Evolutionary conservation across 2,797 vertebrate genomes (phyloP), one percentile per base, ranked within the genome.

Genomic region (Galago senegalensis): DNA sequence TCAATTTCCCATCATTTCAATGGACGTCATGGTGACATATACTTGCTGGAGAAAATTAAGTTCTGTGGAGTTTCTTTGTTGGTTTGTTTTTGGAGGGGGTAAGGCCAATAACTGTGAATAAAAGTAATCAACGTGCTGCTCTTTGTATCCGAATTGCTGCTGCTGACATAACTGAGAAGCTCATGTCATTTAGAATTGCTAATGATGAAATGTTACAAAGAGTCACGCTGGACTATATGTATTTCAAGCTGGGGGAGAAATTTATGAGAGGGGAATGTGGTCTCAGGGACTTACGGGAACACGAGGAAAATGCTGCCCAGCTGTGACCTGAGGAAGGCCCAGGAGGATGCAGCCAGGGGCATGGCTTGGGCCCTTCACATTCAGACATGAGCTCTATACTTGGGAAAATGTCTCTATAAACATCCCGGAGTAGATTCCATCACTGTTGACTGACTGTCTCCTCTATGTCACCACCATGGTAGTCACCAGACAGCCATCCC

Each of bases 51-150:
- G 85, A 85, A 95, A 73, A 56, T 34, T 3, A 83, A 95, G 34
- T 67, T 60, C 43, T 0, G 3, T 34, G 53, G 7, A 1, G 40
- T 43, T 58, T 40, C 5, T 40, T 43, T 72, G 18, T n/a, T 43
- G 69, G 31, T 67, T 49, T 40, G 23, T 67, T 34, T n/a, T 73
- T 5, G 17, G 14, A 23, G 67, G 58, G 43, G 29, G 34, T 16
- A 11, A 79, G 29, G 11, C n/a, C 65, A 58, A n/a, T 37, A 29
- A 63, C 46, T 43, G 67, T 49, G 85, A 75, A 58, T 60, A 40
- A 89, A 94, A 89, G 69, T 40, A 77, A 63, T 77, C 69, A 86
- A 40, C n/a, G 18, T 67, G 60, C 43, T 75, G 75, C 49, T 56
- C 31, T 81, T 84, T 65, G 43, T 53, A 61, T 73, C 70, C 67